phyloP scores from a whole-genome alignment of 2,797 vertebrate species.

The Peromyscus melanophrys region DNA sequence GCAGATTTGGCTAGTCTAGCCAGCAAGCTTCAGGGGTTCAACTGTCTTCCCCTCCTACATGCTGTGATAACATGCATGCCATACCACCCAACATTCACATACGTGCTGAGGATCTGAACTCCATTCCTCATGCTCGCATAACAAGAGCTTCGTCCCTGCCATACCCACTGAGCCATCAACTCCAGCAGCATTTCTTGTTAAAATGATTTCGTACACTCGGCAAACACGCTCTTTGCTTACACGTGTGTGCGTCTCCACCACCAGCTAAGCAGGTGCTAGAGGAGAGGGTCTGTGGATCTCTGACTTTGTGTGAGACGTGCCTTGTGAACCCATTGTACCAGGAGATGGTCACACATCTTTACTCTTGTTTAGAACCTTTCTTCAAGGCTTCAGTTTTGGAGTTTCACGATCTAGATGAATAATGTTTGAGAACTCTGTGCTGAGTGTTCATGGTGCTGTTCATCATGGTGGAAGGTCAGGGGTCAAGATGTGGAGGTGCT shows the following conservation, averaged over 20 bases:
- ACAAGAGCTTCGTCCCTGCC: background rate
- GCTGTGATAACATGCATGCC: background rate
- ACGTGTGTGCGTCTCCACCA: background rate
- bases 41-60: no score
- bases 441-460: background rate
- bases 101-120: background rate
- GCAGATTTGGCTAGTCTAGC: background rate
- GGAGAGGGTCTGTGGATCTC: background rate
- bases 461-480: background rate
- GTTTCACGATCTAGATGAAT: background rate
- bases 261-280: background rate
- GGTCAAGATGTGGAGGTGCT: background rate
- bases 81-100: background rate
- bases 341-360: background rate
- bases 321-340: background rate
- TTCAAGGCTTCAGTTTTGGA: background rate
- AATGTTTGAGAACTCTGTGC: background rate
- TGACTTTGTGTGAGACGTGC: background rate
- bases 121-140: background rate
- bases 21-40: background rate
- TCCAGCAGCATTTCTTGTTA: background rate
- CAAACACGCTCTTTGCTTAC: background rate
- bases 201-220: background rate
- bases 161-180: background rate
- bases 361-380: conserved; percentile 24